Evolutionary conservation across 2,797 vertebrate species (phyloP).

Genomic region (Pitangus sulphuratus): DNA sequence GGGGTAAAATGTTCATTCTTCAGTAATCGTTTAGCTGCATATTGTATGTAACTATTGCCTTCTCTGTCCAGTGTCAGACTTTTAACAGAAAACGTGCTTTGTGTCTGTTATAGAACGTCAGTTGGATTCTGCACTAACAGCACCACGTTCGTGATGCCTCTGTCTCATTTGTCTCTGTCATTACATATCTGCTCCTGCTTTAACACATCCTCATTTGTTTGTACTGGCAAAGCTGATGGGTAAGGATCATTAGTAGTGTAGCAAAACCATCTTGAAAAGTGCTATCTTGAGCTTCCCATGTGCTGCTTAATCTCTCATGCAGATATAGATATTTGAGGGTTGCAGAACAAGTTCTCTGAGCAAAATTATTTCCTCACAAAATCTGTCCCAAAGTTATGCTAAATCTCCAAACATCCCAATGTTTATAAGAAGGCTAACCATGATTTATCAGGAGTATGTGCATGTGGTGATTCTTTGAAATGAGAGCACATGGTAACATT

Average conservation of each 20-base stretch:
- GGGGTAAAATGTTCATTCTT: background rate
- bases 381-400: background rate
- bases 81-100: background rate
- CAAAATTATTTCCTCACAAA: background rate
- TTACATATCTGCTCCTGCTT: background rate
- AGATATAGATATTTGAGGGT: background rate
- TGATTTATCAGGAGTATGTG: too few species aligned
- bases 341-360: background rate
- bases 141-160: background rate
- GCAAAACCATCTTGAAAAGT: background rate
- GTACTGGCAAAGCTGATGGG: background rate
- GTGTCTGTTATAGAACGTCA: background rate
- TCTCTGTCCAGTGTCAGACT: background rate
- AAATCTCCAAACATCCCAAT: background rate
- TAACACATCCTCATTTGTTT: background rate
- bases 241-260: background rate
- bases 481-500: accelerated
- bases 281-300: background rate
- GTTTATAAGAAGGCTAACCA: background rate
- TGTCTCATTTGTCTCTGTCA: background rate
- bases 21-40: background rate
- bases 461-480: background rate
- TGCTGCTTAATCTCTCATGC: background rate
- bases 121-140: background rate
- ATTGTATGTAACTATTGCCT: background rate